Evolutionary conservation across 2,888 invertebrate genomes (phyloP).

Genomic region (Tiliacea aurago): DNA sequence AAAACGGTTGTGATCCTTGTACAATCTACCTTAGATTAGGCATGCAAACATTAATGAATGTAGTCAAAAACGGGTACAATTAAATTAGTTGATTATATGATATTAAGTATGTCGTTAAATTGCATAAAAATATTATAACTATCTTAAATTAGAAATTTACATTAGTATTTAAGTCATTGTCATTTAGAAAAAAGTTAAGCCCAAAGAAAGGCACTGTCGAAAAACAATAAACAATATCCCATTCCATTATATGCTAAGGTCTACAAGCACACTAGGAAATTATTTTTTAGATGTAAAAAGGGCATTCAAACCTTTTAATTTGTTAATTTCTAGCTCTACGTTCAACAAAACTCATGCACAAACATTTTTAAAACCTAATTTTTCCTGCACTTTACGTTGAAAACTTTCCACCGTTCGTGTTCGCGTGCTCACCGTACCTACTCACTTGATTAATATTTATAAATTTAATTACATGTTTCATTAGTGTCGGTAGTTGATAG

Average conservation of each 20-base stretch:
- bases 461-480: conserved; percentile 82
- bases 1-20: no score
- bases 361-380: conserved; percentile 43
- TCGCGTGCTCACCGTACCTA: conserved; percentile 72
- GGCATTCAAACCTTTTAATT: conserved; percentile 13
- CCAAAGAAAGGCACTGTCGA: no score
- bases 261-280: background rate
- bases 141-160: no score
- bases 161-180: no score
- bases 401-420: conserved; percentile 67
- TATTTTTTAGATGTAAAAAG: background rate
- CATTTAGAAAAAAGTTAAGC: no score
- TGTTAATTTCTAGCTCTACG: background rate
- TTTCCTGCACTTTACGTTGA: conserved; percentile 57
- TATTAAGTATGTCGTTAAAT: no score
- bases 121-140: no score
- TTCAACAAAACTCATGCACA: conserved; percentile 30
- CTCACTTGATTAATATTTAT: conserved; percentile 83
- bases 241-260: background rate
- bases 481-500: conserved; percentile 61
- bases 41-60: no score
- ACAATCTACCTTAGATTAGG: no score
- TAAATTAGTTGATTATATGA: no score
- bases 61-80: no score
- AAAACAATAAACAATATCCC: background rate